Evolutionary conservation across 2,113 vertebrate genomes (phyloP), one percentile per base, ranked within the genome.

Genomic region (Chroicocephalus ridibundus): DNA sequence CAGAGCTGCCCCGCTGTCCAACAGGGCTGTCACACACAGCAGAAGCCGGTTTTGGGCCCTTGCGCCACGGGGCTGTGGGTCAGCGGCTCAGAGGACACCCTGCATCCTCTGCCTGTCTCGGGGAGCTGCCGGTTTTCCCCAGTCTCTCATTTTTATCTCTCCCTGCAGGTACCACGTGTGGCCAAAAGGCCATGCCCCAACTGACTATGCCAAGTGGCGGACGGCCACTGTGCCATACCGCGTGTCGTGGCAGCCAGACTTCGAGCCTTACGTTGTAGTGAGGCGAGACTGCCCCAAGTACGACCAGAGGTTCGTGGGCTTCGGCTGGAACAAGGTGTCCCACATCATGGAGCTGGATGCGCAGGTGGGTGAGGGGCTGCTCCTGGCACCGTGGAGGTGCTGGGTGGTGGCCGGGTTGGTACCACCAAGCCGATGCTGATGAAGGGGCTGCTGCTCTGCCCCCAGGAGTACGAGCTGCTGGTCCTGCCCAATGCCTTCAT

Each of bases 251-350:
- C 99, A 99, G 80, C 97, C 98, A 1, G 98, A 99, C 97, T 99
- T 99, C 4, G 99, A 99, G 96, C 99, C 99, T 74, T 99, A 99
- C 7, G 99, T 99, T 77, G 99, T 99, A 96, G 99, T 99, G 94
- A 98, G 98, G 25, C 98, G 98, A 19, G 99, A 99, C 96, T 99
- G 99, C 96, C 99, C 99, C 9, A 98, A 92, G 94, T 99, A 99
- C 0, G 99, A 99, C 94, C 98, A 99, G 97, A 98, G 99, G 52
- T 99, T 99, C 0, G 98, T 99, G 92, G 99, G 99, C 97, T 99
- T 99, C 61, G 99, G 99, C 96, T 99, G 99, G 99, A 99, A 99
- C 98, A 99, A 99, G 96, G 99, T 99, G 91, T 99, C 99, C 32
- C 99, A 99, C 80, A 97, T 99, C 58, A 98, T 99, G 98, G 99